Conservation (phyloP, 2,888 invertebrate genomes). For the Pseudanteris insignis region DNA sequence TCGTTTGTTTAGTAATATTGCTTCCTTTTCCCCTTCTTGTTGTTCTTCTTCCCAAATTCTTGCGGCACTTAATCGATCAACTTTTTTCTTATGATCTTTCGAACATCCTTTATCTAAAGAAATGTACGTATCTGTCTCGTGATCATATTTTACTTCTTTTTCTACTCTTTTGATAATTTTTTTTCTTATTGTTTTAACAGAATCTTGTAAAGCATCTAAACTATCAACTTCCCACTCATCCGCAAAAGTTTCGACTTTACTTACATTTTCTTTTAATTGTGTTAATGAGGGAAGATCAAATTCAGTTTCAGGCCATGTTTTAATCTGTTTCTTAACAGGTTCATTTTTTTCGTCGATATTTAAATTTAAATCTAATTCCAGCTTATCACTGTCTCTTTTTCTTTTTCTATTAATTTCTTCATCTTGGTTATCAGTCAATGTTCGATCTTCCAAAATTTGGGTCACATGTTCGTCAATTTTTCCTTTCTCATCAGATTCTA, state of each 20-base stretch:
- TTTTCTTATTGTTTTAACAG: constrained; percentile 32
- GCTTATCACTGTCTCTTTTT: constrained; percentile 42
- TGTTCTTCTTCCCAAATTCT: constrained; percentile 65
- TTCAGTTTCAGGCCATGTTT: constrained; percentile 56
- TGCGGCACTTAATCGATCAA: constrained; percentile 53
- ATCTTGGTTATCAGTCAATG: not conserved
- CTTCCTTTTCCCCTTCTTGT: constrained; percentile 61
- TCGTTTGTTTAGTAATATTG: constrained; percentile 50
- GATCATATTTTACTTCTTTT: constrained; percentile 59
- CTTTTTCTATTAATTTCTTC: constrained; percentile 32
- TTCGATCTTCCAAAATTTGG: too few species aligned
- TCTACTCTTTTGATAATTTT: constrained; percentile 50
- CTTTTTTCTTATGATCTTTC: constrained; percentile 51
- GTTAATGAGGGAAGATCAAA: constrained; percentile 60
- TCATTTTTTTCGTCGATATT: constrained; percentile 38
- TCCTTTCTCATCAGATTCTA: constrained; percentile 2
- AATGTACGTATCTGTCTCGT: constrained; percentile 61
- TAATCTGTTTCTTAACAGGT: constrained; percentile 43
- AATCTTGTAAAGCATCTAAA: constrained; percentile 54
- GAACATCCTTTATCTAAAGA: constrained; percentile 53
- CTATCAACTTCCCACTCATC: constrained; percentile 65
- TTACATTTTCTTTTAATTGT: constrained; percentile 56
- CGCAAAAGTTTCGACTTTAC: constrained; percentile 50
- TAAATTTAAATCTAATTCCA: constrained; percentile 52
- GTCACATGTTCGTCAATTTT: constrained; percentile 14